These are phyloP conservation scores for Nyctalus aviator DNA, from an alignment of 2,797 vertebrate species.

Conservation along the genomic window DNA sequence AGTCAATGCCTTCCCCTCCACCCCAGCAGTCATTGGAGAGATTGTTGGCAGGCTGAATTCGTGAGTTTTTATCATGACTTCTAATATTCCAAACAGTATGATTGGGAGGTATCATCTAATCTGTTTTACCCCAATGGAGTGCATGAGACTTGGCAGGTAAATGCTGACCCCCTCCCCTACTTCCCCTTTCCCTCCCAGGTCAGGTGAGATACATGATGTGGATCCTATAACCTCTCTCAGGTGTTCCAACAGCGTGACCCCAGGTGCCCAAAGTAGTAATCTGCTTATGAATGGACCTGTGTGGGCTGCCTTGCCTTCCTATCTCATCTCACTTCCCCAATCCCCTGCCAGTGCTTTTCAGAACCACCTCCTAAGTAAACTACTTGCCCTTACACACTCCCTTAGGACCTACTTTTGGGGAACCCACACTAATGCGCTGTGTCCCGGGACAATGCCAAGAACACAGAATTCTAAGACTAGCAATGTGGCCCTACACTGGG, in stretches of 20 bases:
- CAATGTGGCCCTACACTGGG: accelerated
- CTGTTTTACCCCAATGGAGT: not conserved
- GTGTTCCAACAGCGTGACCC: not conserved
- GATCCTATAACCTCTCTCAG: not conserved
- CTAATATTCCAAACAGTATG: not conserved
- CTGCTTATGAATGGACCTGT: not conserved
- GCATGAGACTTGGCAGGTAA: not conserved
- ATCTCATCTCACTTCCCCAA: not conserved
- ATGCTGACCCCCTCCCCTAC: not conserved
- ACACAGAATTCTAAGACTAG: not conserved
- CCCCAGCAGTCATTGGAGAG: not conserved
- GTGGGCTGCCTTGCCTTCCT: not conserved
- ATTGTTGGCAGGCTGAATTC: not conserved
- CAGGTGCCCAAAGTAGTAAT: not conserved
- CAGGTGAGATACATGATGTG: not conserved
- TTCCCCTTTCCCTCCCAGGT: not conserved
- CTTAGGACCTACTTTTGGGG: not conserved
- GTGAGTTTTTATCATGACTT: not conserved
- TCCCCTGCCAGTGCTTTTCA: not conserved
- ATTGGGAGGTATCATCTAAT: not conserved
- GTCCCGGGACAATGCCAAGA: not conserved
- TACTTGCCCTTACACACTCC: not conserved
- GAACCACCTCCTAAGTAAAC: not conserved
- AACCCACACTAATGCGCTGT: not conserved
- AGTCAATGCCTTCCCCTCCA: not conserved